Percentiles rank a stretch among this genome's conserved stretches.
Evolutionary conservation across 2,113 vertebrate species (phyloP).

Genomic region (Rhynchomys soricoides): DNA sequence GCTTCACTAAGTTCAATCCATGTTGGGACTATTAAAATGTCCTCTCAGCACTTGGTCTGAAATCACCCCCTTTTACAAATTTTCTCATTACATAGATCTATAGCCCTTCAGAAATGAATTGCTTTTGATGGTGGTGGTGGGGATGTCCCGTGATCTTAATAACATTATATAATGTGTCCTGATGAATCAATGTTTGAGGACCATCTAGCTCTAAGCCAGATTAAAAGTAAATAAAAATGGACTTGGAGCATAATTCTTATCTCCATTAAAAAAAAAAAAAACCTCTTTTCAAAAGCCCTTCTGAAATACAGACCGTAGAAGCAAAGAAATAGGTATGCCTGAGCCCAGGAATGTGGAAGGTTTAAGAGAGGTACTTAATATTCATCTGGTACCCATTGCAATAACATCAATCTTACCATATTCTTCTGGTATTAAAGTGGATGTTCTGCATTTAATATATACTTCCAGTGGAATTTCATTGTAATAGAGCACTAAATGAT

Average conservation of each 20-base stretch:
- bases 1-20: conserved; percentile 65
- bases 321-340: conserved; percentile 31
- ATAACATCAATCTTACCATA: conserved; percentile 80
- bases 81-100: conserved; percentile 66
- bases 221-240: conserved; percentile 65
- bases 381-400: conserved; percentile 77
- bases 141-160: conserved; percentile 55
- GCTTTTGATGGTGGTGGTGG: background rate
- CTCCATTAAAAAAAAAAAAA: conserved; percentile 40
- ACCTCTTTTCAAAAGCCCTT: background rate
- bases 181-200: conserved; percentile 66
- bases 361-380: conserved; percentile 67
- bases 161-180: conserved; percentile 66
- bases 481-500: conserved; percentile 84
- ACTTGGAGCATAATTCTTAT: conserved; percentile 55
- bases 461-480: conserved; percentile 82
- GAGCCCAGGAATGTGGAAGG: conserved; percentile 62
- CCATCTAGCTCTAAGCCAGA: conserved; percentile 13
- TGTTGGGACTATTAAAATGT: conserved; percentile 70
- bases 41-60: conserved; percentile 67
- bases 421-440: conserved; percentile 71
- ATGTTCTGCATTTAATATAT: conserved; percentile 76
- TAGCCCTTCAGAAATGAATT: conserved; percentile 71
- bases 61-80: conserved; percentile 67
- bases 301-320: conserved; percentile 68